A percentile compares a stretch with the other conserved stretches of the same genome.
These are phyloP conservation scores for Drepana arcuata DNA, from an alignment of 1,140 invertebrate species.

Conservation along the genomic window DNA sequence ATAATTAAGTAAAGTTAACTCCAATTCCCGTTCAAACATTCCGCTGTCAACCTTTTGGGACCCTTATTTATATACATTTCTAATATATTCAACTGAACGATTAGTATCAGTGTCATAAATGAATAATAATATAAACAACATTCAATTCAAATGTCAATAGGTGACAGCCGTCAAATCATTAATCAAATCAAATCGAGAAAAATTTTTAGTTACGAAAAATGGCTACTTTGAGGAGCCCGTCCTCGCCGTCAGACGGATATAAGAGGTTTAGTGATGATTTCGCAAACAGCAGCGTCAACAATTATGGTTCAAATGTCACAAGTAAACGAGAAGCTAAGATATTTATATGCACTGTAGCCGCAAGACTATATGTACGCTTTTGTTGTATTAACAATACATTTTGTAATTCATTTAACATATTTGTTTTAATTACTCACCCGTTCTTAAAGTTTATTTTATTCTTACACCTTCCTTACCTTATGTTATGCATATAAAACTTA, in stretches of 20 bases:
- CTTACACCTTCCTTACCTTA: too few species aligned
- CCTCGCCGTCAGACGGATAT: slow-evolving; percentile 72
- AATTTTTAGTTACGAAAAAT: slow-evolving; percentile 58
- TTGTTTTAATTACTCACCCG: slow-evolving; percentile 55
- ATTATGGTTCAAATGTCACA: slow-evolving; percentile 72
- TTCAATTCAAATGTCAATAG: too few species aligned
- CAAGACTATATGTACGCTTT: slow-evolving; percentile 56
- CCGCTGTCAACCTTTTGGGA: too few species aligned
- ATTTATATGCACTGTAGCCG: slow-evolving; percentile 62
- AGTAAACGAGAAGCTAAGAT: slow-evolving; percentile 66
- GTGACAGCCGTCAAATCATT: too few species aligned
- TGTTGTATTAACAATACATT: slow-evolving; percentile 63
- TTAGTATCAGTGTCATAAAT: too few species aligned
- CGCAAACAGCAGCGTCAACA: slow-evolving; percentile 69
- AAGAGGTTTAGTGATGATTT: slow-evolving; percentile 73
- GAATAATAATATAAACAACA: too few species aligned
- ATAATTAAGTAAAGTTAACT: too few species aligned
- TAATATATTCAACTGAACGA: too few species aligned
- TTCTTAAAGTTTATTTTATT: slow-evolving; percentile 20
- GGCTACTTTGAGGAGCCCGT: slow-evolving; percentile 67
- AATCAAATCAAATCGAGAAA: slow-evolving; percentile 4
- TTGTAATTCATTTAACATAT: slow-evolving; percentile 46
- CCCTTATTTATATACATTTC: too few species aligned
- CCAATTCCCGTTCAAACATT: too few species aligned
- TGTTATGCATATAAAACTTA: slow-evolving; percentile 27